Conservation (phyloP, 2,797 vertebrate genomes). For the Strix occidentalis region DNA sequence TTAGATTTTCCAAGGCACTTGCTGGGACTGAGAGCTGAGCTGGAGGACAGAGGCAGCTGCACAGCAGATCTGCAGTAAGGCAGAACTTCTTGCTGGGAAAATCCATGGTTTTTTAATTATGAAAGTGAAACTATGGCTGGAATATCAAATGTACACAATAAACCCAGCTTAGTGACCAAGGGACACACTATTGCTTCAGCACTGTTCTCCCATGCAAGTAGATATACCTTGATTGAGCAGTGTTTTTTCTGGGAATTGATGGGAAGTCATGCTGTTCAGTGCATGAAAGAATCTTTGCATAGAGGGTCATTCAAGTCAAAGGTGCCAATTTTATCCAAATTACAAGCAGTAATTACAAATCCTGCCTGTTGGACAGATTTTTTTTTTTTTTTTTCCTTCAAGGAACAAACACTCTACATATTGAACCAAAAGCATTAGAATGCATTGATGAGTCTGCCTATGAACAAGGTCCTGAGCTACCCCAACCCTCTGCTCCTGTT, state of each 20-base stretch:
- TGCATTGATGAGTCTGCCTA: not conserved
- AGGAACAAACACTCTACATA: not conserved
- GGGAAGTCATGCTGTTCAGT: not conserved
- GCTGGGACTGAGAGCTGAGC: not conserved
- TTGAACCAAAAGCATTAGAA: not conserved
- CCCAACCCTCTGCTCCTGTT: not conserved
- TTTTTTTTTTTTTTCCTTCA: not conserved
- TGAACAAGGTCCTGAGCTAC: not conserved
- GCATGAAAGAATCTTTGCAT: not conserved
- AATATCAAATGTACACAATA: not conserved
- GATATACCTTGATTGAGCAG: not conserved
- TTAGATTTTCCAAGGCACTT: not conserved
- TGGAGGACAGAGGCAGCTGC: constrained; percentile 7
- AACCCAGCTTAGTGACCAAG: not conserved
- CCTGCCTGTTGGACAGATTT: not conserved
- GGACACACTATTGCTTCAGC: not conserved
- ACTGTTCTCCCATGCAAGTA: not conserved
- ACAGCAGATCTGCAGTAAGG: not conserved
- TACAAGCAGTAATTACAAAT: not conserved
- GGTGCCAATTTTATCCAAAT: not conserved
- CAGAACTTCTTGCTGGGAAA: not conserved
- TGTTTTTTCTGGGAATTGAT: not conserved
- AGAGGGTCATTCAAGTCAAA: not conserved
- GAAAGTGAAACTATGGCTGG: not conserved
- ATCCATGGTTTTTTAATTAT: not conserved